Evolutionary conservation across 1,140 invertebrate species (phyloP).

Genomic region (Drosophila melanogaster): Release_6_plus_ISO1_MT NT_033777.3:22629501-22630000

Average conservation of each 20-base stretch:
- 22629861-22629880: conserved; percentile 71
- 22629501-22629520: conserved; percentile 2
- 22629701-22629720: conserved; percentile 59
- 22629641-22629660: conserved; percentile 71
- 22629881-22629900: conserved; percentile 40
- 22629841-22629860: conserved; percentile 73
- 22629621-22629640: conserved; percentile 79
- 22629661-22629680: conserved; percentile 78
- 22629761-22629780: conserved; percentile 79
- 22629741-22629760: conserved; percentile 83
- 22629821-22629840: conserved; percentile 61
- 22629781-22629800: conserved; percentile 80
- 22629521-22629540: conserved; percentile 35
- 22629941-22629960: conserved; percentile 31
- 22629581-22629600: conserved; percentile 70
- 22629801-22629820: conserved; percentile 64
- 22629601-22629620: conserved; percentile 73
- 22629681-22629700: conserved; percentile 74
- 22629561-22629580: conserved; percentile 64
- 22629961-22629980: conserved; percentile 63
- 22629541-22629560: conserved; percentile 82
- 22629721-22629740: conserved; percentile 60
- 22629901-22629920: background rate
- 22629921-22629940: conserved; percentile 58
- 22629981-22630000: conserved; percentile 38